Evolutionary conservation across 2,797 vertebrate genomes (phyloP).

Genomic region (Tachyglossus aculeatus): DNA sequence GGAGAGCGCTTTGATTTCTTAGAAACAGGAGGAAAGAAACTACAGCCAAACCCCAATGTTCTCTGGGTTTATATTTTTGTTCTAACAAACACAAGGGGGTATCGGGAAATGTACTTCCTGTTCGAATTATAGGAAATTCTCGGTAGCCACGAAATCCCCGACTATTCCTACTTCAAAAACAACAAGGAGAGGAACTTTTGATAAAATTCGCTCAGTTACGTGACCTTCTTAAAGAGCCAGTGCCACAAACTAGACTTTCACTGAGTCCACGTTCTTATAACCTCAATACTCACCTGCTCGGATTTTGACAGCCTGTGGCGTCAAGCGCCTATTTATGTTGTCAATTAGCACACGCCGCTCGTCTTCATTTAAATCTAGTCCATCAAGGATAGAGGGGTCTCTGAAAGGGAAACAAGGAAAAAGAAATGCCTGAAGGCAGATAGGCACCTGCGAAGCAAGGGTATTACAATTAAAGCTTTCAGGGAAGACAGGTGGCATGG

Average conservation of each 20-base stretch:
- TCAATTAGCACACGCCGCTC: constrained; percentile 92
- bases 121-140: too few species aligned
- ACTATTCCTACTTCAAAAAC: too few species aligned
- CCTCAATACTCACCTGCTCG: constrained; percentile 83
- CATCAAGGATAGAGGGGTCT: constrained; percentile 92
- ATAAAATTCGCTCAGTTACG: too few species aligned
- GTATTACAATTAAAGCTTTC: background rate
- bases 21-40: too few species aligned
- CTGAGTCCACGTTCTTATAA: constrained; percentile 2
- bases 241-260: background rate
- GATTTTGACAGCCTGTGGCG: constrained; percentile 98
- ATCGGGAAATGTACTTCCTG: too few species aligned
- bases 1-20: too few species aligned
- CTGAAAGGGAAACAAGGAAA: constrained; percentile 69
- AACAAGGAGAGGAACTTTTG: too few species aligned
- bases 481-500: background rate
- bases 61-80: too few species aligned
- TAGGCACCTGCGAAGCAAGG: background rate
- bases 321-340: constrained; percentile 97
- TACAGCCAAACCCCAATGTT: too few species aligned
- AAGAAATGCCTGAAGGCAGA: constrained; percentile 2
- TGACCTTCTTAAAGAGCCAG: constrained; percentile 1
- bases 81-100: too few species aligned
- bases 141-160: too few species aligned
- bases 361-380: constrained; percentile 91